A percentile compares a stretch with the other conserved stretches of the same genome.
phyloP scores from a whole-genome alignment of 2,113 vertebrate species.

The Sylvia atricapilla region DNA sequence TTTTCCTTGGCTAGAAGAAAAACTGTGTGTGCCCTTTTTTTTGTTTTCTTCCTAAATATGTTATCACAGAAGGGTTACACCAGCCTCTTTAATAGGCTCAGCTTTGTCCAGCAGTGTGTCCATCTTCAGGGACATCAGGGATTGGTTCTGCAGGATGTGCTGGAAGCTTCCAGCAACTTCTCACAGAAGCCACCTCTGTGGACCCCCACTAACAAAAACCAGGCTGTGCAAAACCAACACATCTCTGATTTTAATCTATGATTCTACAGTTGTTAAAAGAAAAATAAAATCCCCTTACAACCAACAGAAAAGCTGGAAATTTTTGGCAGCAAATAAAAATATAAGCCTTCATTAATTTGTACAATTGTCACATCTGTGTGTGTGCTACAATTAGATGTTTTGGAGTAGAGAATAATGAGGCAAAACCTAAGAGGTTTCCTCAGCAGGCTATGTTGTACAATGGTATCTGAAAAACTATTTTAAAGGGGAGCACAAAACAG shows the following conservation, averaged over 20 bases:
- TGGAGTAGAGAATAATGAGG: not conserved
- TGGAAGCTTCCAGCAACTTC: not conserved
- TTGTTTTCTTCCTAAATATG: not conserved
- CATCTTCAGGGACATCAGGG: too few species aligned
- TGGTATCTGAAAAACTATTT: not conserved
- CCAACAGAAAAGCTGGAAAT: not conserved
- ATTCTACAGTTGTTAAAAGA: not conserved
- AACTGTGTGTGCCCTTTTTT: not conserved
- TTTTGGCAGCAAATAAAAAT: not conserved
- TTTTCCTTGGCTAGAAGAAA: not conserved
- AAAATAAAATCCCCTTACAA: not conserved
- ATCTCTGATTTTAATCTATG: not conserved
- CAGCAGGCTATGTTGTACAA: not conserved
- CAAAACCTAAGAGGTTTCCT: not conserved
- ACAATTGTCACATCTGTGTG: not conserved
- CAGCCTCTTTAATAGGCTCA: fast-evolving
- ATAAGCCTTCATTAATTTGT: not conserved
- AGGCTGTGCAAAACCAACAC: not conserved
- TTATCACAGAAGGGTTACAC: fast-evolving
- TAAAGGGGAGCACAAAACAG: not conserved
- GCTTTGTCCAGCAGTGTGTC: not conserved
- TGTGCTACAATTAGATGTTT: not conserved
- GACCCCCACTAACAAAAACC: not conserved
- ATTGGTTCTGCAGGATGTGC: not conserved
- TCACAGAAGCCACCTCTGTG: too few species aligned